Conservation (phyloP, 2,797 vertebrate species). For the Alouatta caraya region DNA sequence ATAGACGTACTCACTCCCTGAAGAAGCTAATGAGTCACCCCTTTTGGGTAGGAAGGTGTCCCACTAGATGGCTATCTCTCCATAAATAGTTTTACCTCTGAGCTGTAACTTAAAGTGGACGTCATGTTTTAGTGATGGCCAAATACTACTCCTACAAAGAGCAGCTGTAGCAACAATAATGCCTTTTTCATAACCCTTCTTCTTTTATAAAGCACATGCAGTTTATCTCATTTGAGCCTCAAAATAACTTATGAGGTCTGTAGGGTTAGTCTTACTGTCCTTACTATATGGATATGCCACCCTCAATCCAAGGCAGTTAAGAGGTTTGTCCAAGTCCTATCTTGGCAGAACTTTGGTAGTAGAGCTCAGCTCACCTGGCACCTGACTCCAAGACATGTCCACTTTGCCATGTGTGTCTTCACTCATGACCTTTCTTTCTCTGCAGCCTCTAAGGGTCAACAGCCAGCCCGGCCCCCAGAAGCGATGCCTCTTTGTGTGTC, state of each 20-base stretch:
- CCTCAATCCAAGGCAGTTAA: background rate
- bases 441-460: constrained; percentile 88
- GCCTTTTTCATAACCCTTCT: background rate
- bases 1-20: background rate
- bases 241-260: background rate
- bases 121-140: background rate
- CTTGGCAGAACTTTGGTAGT: background rate
- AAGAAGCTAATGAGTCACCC: background rate
- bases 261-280: background rate
- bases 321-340: background rate
- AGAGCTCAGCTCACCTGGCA: background rate
- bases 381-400: background rate
- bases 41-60: background rate
- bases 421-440: constrained; percentile 7
- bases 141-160: background rate
- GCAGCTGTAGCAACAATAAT: background rate
- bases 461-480: constrained; percentile 89
- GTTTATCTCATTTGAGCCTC: background rate
- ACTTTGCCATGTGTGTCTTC: background rate
- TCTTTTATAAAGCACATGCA: background rate
- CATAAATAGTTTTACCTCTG: background rate
- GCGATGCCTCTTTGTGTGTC: constrained; percentile 96
- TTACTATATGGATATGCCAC: background rate
- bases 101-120: background rate
- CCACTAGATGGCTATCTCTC: background rate